Percentiles rank a stretch among this genome's conserved stretches.
Evolutionary conservation across 2,113 vertebrate genomes (phyloP).

Genomic region (Cebidichthys violaceus): DNA sequence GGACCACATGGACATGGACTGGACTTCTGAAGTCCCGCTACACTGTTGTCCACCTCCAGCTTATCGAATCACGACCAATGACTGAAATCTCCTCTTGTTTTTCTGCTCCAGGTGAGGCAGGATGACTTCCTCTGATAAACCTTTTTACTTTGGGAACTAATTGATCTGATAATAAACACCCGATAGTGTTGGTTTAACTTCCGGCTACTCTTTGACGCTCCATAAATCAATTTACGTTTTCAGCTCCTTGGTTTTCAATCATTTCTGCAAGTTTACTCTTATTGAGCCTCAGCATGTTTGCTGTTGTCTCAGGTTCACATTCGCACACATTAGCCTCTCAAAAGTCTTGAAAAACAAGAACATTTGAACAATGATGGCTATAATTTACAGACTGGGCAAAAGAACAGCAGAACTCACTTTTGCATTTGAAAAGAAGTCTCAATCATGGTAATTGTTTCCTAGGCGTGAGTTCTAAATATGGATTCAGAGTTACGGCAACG

Average conservation of each 20-base stretch:
- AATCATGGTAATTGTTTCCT: slow-evolving; percentile 11
- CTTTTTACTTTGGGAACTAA: not conserved
- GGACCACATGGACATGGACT: not conserved
- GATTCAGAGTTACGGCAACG: slow-evolving; percentile 19
- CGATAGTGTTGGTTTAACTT: not conserved
- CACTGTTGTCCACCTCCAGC: slow-evolving; percentile 19
- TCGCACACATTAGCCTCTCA: not conserved
- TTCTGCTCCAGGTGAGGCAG: not conserved
- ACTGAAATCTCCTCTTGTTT: slow-evolving; percentile 15
- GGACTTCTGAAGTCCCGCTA: slow-evolving; percentile 20
- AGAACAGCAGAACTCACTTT: not conserved
- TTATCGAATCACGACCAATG: not conserved
- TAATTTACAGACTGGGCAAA: not conserved
- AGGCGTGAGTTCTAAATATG: slow-evolving; percentile 6
- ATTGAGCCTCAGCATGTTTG: not conserved
- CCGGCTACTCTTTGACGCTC: not conserved
- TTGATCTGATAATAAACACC: slow-evolving; percentile 4
- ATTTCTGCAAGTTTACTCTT: not conserved
- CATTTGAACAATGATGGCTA: not conserved
- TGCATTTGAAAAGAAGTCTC: slow-evolving; percentile 18
- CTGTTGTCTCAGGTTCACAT: not conserved
- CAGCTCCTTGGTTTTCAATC: not conserved
- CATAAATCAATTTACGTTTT: slow-evolving; percentile 1
- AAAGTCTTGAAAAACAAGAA: not conserved
- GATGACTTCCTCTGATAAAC: not conserved